Conservation (phyloP, 2,797 vertebrate species). For the Tadarida brasiliensis region DNA sequence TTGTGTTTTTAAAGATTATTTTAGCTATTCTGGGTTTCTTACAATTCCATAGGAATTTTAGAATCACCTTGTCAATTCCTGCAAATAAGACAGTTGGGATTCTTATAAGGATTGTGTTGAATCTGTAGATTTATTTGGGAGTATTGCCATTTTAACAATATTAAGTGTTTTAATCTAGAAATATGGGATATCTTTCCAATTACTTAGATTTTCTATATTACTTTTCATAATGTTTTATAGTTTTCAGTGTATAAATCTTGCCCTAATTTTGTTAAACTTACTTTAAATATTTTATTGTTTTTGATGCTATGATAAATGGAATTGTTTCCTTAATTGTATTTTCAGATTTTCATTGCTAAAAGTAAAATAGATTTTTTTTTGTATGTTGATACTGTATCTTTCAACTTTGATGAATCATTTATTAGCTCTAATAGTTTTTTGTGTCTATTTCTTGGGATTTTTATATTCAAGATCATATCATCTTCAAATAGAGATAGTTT, state of each 20-base stretch:
- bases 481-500: background rate
- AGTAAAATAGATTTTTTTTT: background rate
- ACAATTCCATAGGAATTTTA: background rate
- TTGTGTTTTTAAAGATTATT: background rate
- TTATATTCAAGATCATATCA: background rate
- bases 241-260: constrained; percentile 8
- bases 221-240: background rate
- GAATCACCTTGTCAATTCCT: background rate
- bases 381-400: background rate
- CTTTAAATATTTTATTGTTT: constrained; percentile 15
- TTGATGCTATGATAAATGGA: background rate
- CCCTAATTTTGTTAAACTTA: background rate
- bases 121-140: background rate
- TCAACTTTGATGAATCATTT: background rate
- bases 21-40: no score
- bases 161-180: background rate
- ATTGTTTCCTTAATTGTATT: constrained; percentile 13
- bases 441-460: background rate
- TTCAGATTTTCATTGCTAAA: background rate
- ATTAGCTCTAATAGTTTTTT: background rate
- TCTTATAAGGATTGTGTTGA: background rate
- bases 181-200: background rate
- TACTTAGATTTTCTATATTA: background rate
- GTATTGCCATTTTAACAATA: background rate
- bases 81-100: background rate